Evolutionary conservation across 2,888 invertebrate genomes (phyloP), one percentile per base, ranked within the genome.

Genomic region (Acleris emargana): DNA sequence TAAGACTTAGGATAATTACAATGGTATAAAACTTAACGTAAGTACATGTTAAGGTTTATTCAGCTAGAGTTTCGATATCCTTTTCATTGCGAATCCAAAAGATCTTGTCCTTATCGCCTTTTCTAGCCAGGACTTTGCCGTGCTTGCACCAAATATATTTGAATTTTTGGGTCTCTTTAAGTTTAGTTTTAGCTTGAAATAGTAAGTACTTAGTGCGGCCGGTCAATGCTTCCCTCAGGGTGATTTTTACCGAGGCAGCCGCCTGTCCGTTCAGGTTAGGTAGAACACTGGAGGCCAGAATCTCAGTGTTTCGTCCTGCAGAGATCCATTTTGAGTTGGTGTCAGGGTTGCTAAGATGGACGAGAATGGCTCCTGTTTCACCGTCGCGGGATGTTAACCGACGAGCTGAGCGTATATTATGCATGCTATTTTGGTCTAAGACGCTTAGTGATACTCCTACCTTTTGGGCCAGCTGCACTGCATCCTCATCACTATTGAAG

Each of bases 61-160:
- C 17, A n/a, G 25, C 50, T 18, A 63, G n/a, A 16, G 17, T 16
- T 43, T 25, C n/a, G 16, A 63, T 38, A 38, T 62, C 62, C 13
- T 55, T 49, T 50, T 55, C 54, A 38, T 16, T 45, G 4, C 47
- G 54, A 5, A 55, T 50, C 38, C n/a, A 49, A 20, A 38, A 49
- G n/a, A 62, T 55, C 20, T 55, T 62, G 9, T 28, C 17, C 17
- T 62, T 62, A 45, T 62, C 54, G 11, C 20, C 42, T 62, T 62
- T 54, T 11, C 62, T 28, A 18, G 49, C 54, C 7, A 62, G 20
- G 13, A 62, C 17, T n/a, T 55, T 55, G 28, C 59, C 59, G 38
- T 38, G 32, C 16, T 47, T 59, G 6, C 50, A 25, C 59, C 59
- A 59, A 22, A 62, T 18, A 28, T 28, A 62, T 43, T 57, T 52